These are phyloP conservation scores for Notechis scutatus DNA, from an alignment of 2,113 vertebrate genomes.

Conservation along the genomic window DNA sequence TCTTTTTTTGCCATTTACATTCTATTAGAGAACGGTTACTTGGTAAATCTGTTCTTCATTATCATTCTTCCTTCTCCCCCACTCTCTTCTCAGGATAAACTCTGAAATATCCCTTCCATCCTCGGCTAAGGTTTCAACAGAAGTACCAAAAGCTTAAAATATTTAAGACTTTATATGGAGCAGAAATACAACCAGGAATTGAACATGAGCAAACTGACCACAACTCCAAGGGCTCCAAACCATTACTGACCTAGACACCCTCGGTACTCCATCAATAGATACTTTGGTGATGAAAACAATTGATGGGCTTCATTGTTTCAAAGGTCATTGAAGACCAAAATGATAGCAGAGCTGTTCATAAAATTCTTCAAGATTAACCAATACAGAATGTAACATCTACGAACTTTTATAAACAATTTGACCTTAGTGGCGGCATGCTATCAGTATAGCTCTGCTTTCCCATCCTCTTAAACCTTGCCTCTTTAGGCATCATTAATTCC, in stretches of 20 bases:
- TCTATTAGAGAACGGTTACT: conserved; percentile 32
- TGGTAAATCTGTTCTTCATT: conserved; percentile 51
- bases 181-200: conserved; percentile 27
- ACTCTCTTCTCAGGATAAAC: conserved; percentile 13
- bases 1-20: conserved; percentile 28
- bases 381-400: conserved; percentile 67
- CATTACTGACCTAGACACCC: conserved; percentile 56
- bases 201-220: conserved; percentile 41
- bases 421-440: conserved; percentile 65
- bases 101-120: not conserved
- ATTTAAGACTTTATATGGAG: not conserved
- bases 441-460: conserved; percentile 58
- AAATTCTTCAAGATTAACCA: conserved; percentile 63
- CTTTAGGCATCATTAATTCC: conserved; percentile 80
- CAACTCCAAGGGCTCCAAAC: conserved; percentile 57
- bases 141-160: not conserved
- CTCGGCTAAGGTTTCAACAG: conserved; percentile 23
- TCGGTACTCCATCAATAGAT: conserved; percentile 58
- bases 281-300: conserved; percentile 33
- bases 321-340: conserved; percentile 63
- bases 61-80: not conserved
- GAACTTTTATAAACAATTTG: conserved; percentile 74
- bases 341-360: conserved; percentile 64
- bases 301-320: conserved; percentile 49
- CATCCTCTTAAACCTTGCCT: conserved; percentile 70